Base-by-base conservation (phyloP, 2,888 invertebrate species). In the Noctua janthina region DNA sequence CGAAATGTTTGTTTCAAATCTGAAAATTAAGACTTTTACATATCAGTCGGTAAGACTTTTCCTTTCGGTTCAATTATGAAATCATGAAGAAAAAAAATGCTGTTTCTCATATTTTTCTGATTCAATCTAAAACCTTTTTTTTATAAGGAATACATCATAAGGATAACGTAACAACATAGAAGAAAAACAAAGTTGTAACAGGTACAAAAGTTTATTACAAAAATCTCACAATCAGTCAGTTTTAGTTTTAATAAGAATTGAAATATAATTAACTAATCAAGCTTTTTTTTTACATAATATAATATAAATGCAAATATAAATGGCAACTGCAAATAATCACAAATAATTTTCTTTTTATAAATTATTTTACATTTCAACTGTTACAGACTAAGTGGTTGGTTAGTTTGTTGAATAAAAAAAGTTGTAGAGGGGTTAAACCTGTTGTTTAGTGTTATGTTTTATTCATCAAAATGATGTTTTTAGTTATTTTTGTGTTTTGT, bases 151-250 rank as follows among this genome's bases (percentile, higher is more conserved):
- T n/a, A n/a, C n/a, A 59, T 59, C 59, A 1, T 10, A 62, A 64
- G 35, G 35, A 17, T 17, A 64, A 17, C 3, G 3, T 8, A 11
- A 20, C 66, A 7, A 7, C 2, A 20, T 0, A 66, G 10, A 54
- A 69, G 17, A 64, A 64, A 84, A 92, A 90, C 72, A 78, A 49
- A 7, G 71, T 39, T 64, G 62, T 90, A 94, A 94, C 95, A 95
- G 94, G 94, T 95, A 95, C 95, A 95, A 94, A 94, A 94, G 91
- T 94, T 94, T 94, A 93, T 92, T 93, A 91, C 86, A 90, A 93
- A 93, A 92, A 93, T 92, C 90, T 92, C 91, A 92, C 90, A 92
- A 90, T 94, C 93, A 94, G 93, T 94, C 93, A 90, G 88, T 89
- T 91, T 91, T 88, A 91, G 77, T 84, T 88, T 85, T 84, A 85